phyloP scores from a whole-genome alignment of 2,888 invertebrate genomes.

The Cephalotes varians region DNA sequence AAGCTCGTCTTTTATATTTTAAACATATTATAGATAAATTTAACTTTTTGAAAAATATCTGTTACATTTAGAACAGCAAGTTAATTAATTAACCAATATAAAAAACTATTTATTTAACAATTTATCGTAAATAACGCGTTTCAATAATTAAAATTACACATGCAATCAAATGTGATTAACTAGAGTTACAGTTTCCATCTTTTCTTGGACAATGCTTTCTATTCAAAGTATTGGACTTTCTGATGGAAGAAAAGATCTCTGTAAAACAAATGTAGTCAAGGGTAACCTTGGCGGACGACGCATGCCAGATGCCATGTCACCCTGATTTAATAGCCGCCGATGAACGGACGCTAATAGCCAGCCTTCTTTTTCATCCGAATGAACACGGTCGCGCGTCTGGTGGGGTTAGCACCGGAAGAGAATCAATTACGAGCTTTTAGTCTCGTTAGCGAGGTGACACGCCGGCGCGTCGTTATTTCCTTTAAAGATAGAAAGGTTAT shows the following conservation, averaged over 20 bases:
- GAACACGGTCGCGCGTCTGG: slow-evolving; percentile 53
- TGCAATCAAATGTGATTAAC: not conserved
- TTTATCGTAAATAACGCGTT: not conserved
- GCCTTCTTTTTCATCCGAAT: slow-evolving; percentile 65
- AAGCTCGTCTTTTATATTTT: slow-evolving; percentile 4
- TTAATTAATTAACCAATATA: not conserved
- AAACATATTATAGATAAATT: not conserved
- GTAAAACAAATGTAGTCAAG: not conserved
- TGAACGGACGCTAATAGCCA: slow-evolving; percentile 72
- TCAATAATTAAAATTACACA: not conserved
- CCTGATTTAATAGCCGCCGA: slow-evolving; percentile 67
- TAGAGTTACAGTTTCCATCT: not conserved
- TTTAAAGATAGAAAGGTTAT: slow-evolving; percentile 75
- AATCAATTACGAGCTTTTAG: slow-evolving; percentile 77
- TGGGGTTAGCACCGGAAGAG: slow-evolving; percentile 68
- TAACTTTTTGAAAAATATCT: not conserved
- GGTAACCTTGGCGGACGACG: slow-evolving; percentile 2
- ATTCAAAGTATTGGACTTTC: not conserved
- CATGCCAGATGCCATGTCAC: slow-evolving; percentile 42
- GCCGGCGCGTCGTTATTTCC: slow-evolving; percentile 69
- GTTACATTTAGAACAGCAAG: not conserved
- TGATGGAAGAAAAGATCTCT: not conserved
- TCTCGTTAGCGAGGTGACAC: slow-evolving; percentile 73
- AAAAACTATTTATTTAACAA: not conserved
- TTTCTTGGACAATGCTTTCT: not conserved